These are phyloP conservation scores for Teleopsis dalmanni DNA, from an alignment of 1,140 invertebrate genomes.

Conservation along the genomic window DNA sequence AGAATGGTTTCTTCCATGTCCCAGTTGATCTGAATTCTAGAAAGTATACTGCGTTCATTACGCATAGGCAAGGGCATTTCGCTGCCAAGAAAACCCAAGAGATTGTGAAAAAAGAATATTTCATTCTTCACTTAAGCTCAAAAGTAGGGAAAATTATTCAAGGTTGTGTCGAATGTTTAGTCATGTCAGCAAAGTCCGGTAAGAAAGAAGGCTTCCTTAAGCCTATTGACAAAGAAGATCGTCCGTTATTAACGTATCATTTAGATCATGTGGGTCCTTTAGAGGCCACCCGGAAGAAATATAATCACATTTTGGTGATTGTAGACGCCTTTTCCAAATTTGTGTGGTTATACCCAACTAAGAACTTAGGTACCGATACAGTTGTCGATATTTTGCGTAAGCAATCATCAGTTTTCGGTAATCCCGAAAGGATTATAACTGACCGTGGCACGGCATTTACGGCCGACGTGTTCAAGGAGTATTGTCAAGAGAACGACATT, in stretches of 20 bases:
- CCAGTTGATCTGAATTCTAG: slow-evolving; percentile 27
- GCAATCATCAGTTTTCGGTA: slow-evolving; percentile 30
- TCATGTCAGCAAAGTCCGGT: neutral
- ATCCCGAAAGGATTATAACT: slow-evolving; percentile 14
- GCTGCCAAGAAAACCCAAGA: too few relatives aligned
- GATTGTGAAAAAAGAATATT: too few relatives aligned
- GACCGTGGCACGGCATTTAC: slow-evolving; percentile 16
- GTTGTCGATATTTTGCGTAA: slow-evolving; percentile 3
- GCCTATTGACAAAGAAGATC: slow-evolving; percentile 1
- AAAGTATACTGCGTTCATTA: slow-evolving; percentile 41
- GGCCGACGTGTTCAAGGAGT: slow-evolving; percentile 8
- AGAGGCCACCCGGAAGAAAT: neutral
- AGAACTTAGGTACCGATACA: slow-evolving; percentile 6
- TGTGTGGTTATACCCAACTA: too few relatives aligned
- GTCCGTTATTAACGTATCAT: neutral
- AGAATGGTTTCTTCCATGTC: slow-evolving; percentile 39
- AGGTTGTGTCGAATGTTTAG: neutral
- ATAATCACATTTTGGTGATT: too few relatives aligned
- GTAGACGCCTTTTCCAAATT: too few relatives aligned
- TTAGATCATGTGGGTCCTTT: neutral
- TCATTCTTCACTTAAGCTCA: neutral
- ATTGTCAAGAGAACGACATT: slow-evolving; percentile 19
- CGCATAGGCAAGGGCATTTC: slow-evolving; percentile 10
- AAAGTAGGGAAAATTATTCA: neutral
- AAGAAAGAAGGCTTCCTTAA: slow-evolving; percentile 2